Base-by-base conservation (phyloP, 2,888 invertebrate species). In the Stenodema calcarata region DNA sequence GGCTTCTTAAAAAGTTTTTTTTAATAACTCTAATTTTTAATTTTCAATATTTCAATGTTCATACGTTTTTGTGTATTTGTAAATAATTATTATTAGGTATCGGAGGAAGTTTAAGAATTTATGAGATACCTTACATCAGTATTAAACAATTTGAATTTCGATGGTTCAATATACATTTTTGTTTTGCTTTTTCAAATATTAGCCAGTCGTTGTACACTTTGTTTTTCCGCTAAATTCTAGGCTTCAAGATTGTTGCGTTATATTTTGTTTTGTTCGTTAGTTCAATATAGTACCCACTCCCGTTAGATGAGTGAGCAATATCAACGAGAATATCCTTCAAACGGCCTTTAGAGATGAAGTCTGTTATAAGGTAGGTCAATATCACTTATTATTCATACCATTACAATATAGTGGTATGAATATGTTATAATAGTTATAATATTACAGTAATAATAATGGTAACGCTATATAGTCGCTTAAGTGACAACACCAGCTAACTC, bases 1-100 rank as follows among this genome's bases (percentile, higher is more conserved):
- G 96, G 96, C 93, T 97, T 97, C 94, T 94, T 97, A 92, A 97
- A 97, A 94, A 96, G 96, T 95, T 96, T 97, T 94, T 97, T 97
- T 95, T 97, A 96, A 96, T 90, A 90, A 90, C 90, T 41, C 89
- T 90, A 91, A 91, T 90, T 90, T 90, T 91, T 91, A 44, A 70
- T 84, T 84, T 82, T 62, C 18, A n/a, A 30, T 78, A 82, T 90
- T 90, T 90, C 91, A 30, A 80, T 80, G 80, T 80, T 80, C 80
- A 80, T 80, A 54, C 80, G 47, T 80, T 35, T 62, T n/a, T 80
- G 80, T 50, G 54, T 80, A 30, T 30, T 80, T 80, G 80, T 80
- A 80, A 80, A 80, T 80, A 80, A 80, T 54, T 80, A 54, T 28
- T 27, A 30, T n/a, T 50, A 47, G 80, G 54, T 80, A 54, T 80